These are phyloP conservation scores for Caenorhabditis briggsae DNA, from an alignment of 1,140 invertebrate genomes.

Conservation along the genomic window DNA sequence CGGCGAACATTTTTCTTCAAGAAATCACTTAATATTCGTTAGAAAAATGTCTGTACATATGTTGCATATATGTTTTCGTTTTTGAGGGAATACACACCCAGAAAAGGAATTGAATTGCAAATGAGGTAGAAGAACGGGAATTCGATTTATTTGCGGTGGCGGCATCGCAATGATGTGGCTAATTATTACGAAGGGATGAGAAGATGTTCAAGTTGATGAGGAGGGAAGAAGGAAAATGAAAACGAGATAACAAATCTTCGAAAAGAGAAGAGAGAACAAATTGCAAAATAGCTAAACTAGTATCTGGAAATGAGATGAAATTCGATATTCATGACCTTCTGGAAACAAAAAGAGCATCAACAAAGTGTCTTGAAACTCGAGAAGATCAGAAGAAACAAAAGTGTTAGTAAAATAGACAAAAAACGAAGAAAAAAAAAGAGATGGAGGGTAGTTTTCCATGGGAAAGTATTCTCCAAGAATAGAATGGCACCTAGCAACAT, in stretches of 20 bases:
- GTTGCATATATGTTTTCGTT: neutral
- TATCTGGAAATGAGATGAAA: constrained; percentile 26
- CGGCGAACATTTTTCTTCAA: neutral
- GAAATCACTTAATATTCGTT: neutral
- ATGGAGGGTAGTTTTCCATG: constrained; percentile 15
- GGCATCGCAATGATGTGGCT: constrained; percentile 37
- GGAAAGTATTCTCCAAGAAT: neutral
- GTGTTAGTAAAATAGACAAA: constrained; percentile 8
- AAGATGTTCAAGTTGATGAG: constrained; percentile 41
- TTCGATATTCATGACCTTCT: constrained; percentile 43
- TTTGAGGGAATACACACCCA: constrained; percentile 15
- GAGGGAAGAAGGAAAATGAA: neutral
- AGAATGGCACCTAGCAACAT: constrained; percentile 11
- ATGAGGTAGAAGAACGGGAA: constrained; percentile 54
- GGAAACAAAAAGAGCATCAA: constrained; percentile 35
- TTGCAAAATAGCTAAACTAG: constrained; percentile 17
- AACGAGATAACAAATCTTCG: constrained; percentile 27
- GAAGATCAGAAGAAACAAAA: constrained; percentile 1
- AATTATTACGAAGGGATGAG: constrained; percentile 36
- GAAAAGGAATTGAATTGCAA: constrained; percentile 42
- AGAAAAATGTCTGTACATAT: neutral
- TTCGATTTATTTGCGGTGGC: constrained; percentile 45
- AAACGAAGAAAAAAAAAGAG: neutral
- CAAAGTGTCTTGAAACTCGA: constrained; percentile 49
- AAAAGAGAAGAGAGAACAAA: neutral